A percentile compares a stretch with the other conserved stretches of the same genome.
Conservation (phyloP, 1,140 invertebrate genomes). For the Carcinoscorpius rotundicauda region DNA sequence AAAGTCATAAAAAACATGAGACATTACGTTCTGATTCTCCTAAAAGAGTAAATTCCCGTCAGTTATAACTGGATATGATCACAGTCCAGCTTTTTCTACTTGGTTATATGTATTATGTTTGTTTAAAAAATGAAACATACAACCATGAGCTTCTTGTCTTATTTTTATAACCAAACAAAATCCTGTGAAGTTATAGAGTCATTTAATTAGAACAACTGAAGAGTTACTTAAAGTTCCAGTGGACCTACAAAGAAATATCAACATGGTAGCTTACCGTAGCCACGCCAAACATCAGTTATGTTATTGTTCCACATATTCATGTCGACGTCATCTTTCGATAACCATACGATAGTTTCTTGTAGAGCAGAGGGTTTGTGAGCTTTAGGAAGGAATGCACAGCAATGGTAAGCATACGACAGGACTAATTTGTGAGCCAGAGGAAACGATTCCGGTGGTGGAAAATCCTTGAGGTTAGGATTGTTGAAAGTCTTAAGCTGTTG, state of each 20-base stretch:
- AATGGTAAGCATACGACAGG: constrained; percentile 90
- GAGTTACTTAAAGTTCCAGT: too few species aligned
- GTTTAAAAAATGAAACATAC: too few species aligned
- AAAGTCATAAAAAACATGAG: too few species aligned
- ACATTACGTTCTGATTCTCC: too few species aligned
- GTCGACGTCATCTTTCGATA: constrained; percentile 49
- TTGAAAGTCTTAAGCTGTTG: constrained; percentile 84
- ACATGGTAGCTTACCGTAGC: background rate
- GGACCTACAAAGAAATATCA: background rate
- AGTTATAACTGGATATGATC: too few species aligned
- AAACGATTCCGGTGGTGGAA: constrained; percentile 71
- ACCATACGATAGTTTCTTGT: constrained; percentile 54
- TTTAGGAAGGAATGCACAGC: constrained; percentile 55
- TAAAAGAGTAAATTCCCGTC: too few species aligned
- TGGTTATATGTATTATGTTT: too few species aligned
- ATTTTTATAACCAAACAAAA: too few species aligned
- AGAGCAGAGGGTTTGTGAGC: constrained; percentile 22
- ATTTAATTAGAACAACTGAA: too few species aligned
- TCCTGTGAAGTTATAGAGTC: too few species aligned
- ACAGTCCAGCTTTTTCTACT: too few species aligned
- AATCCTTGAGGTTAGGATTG: constrained; percentile 73
- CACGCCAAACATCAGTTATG: constrained; percentile 45
- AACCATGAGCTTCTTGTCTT: too few species aligned
- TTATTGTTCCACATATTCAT: constrained; percentile 57
- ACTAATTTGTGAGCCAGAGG: constrained; percentile 61